These are phyloP conservation scores for Stenodema calcarata DNA, from an alignment of 2,888 invertebrate genomes.

Conservation along the genomic window DNA sequence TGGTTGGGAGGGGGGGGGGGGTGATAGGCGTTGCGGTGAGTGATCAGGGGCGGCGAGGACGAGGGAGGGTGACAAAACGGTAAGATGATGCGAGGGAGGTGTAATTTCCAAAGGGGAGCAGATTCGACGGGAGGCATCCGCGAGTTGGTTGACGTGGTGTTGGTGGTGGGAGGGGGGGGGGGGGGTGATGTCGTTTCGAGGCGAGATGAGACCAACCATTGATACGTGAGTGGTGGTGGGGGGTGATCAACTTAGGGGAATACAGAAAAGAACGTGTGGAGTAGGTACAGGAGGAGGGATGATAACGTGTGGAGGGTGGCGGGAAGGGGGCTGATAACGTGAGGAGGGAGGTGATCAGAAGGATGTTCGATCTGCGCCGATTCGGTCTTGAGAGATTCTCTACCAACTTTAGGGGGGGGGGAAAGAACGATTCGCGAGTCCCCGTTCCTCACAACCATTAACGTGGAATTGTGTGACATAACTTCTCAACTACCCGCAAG, in stretches of 20 bases:
- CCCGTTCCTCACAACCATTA: no score
- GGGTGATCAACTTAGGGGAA: neutral
- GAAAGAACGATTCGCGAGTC: no score
- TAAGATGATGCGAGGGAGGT: neutral
- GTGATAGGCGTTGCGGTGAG: no score
- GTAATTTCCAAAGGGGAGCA: neutral
- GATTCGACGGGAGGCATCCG: neutral
- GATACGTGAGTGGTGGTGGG: neutral
- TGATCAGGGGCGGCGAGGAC: no score
- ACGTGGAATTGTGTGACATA: no score
- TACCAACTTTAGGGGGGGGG: neutral
- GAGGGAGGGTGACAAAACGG: neutral
- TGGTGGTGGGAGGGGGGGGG: neutral
- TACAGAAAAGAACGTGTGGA: neutral
- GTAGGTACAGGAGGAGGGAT: neutral
- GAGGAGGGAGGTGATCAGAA: neutral
- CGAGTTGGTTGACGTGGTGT: no score
- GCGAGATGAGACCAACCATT: neutral
- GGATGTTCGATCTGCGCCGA: neutral
- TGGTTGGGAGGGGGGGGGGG: neutral
- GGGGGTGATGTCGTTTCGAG: neutral
- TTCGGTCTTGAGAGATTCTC: neutral
- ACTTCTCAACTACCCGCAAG: no score
- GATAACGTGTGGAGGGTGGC: neutral
- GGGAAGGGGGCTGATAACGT: neutral